These are phyloP conservation scores for Trachelipus rathkii DNA, from an alignment of 1,140 invertebrate genomes.

Conservation along the genomic window DNA sequence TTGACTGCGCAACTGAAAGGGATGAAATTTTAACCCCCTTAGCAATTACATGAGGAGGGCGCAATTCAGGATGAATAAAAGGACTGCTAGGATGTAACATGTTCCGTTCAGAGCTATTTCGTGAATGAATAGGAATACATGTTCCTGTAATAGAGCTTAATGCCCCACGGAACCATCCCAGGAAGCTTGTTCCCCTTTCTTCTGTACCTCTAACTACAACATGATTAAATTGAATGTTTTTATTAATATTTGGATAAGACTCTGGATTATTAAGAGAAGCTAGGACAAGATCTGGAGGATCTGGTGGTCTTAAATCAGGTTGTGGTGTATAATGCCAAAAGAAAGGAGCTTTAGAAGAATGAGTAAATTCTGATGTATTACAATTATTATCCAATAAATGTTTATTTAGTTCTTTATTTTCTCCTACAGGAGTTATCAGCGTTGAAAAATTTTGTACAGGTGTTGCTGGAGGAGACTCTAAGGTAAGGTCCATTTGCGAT, in stretches of 20 bases:
- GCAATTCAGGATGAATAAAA: constrained; percentile 30
- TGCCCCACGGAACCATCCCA: constrained; percentile 30
- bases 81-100: constrained; percentile 21
- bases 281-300: constrained; percentile 30
- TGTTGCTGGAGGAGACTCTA: constrained; percentile 47
- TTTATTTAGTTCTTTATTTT: background rate
- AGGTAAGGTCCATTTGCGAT: constrained; percentile 67
- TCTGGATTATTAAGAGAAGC: constrained; percentile 22
- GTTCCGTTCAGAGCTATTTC: constrained; percentile 13
- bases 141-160: constrained; percentile 36
- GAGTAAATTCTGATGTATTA: constrained; percentile 32
- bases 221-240: constrained; percentile 17
- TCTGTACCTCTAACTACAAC: constrained; percentile 25
- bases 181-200: constrained; percentile 21
- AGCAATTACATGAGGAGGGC: constrained; percentile 40
- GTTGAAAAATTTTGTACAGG: constrained; percentile 31
- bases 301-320: constrained; percentile 26
- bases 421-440: background rate
- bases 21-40: background rate
- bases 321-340: constrained; percentile 43
- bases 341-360: constrained; percentile 35
- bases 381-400: constrained; percentile 32
- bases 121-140: constrained; percentile 29
- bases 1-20: background rate
- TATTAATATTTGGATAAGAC: constrained; percentile 24